Conservation (phyloP, 1,140 invertebrate species). For the Andrena cerasifolii region DNA sequence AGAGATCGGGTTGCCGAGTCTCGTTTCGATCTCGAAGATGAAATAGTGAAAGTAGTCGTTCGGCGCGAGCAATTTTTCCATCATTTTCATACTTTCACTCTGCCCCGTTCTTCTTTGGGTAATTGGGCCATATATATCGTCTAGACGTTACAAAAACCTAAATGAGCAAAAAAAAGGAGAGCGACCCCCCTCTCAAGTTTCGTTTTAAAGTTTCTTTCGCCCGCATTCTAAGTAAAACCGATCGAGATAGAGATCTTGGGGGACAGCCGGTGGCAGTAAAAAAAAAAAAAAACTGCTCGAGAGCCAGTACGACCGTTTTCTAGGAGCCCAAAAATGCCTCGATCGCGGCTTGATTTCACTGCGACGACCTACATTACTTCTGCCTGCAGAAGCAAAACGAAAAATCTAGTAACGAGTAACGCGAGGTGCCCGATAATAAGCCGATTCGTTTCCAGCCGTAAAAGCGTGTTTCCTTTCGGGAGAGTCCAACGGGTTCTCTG, state of each 20-base stretch:
- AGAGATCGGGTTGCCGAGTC: constrained; percentile 8
- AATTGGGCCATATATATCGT: background rate
- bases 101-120: background rate
- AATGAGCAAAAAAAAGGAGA: background rate
- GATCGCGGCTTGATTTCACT: constrained; percentile 23
- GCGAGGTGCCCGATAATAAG: background rate
- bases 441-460: background rate
- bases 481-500: background rate
- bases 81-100: constrained; percentile 41
- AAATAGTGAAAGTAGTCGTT: constrained; percentile 46
- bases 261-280: background rate
- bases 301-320: background rate
- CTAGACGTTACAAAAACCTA: background rate
- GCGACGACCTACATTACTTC: constrained; percentile 18
- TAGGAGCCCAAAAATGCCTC: background rate
- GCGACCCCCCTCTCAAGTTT: too few species aligned
- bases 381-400: background rate
- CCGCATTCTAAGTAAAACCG: too few species aligned
- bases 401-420: constrained; percentile 27
- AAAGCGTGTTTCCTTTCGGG: background rate
- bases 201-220: too few species aligned
- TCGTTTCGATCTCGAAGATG: constrained; percentile 29
- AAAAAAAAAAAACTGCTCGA: background rate
- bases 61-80: constrained; percentile 26
- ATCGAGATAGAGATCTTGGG: too few species aligned